Conservation (phyloP, 2,888 invertebrate genomes). For the Diabrotica balteata region DNA sequence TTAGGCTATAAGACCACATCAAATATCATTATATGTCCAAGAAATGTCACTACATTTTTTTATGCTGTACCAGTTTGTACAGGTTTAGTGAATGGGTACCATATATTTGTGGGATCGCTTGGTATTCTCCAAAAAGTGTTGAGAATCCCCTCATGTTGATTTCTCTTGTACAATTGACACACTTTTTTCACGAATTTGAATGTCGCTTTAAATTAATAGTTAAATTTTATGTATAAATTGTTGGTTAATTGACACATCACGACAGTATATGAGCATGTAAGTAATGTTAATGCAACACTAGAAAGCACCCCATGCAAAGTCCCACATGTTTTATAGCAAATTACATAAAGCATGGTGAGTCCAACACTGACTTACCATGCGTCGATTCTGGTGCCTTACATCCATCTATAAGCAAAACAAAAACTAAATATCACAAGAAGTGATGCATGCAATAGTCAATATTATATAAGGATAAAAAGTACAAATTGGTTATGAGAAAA, state of each 20-base stretch:
- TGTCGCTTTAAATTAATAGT: too few species aligned
- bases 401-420: slow-evolving; percentile 64
- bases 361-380: slow-evolving; percentile 58
- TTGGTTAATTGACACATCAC: neutral
- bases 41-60: too few species aligned
- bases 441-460: slow-evolving; percentile 33
- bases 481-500: neutral
- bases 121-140: too few species aligned
- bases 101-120: too few species aligned
- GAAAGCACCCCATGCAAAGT: slow-evolving; percentile 25
- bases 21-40: too few species aligned
- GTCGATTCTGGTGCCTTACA: slow-evolving; percentile 62
- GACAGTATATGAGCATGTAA: neutral
- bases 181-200: too few species aligned
- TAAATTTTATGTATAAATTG: too few species aligned
- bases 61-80: too few species aligned
- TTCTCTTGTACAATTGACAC: too few species aligned
- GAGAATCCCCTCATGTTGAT: too few species aligned
- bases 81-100: too few species aligned
- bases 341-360: slow-evolving; percentile 42
- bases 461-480: slow-evolving; percentile 1
- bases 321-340: slow-evolving; percentile 16
- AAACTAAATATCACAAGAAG: slow-evolving; percentile 55
- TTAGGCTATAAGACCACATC: too few species aligned
- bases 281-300: slow-evolving; percentile 1